Conservation (phyloP, 2,888 invertebrate species). For the Exephanes ischioxanthus region DNA sequence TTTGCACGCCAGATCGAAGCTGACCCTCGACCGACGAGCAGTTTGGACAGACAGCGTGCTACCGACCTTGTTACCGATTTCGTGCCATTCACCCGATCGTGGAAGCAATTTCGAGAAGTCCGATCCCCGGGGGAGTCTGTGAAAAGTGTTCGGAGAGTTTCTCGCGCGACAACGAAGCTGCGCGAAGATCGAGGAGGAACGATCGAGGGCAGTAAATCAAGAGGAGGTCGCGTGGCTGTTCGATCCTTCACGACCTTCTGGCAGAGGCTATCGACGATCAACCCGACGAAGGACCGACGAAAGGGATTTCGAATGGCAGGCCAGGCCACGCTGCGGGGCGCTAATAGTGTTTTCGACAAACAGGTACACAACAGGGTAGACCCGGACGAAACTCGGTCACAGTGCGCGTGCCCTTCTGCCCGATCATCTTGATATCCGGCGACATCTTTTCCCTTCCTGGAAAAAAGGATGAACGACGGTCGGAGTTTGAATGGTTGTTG, state of each 20-base stretch:
- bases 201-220: conserved; percentile 61
- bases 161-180: background rate
- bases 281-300: conserved; percentile 62
- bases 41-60: conserved; percentile 26
- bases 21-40: conserved; percentile 23
- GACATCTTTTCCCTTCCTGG: conserved; percentile 2
- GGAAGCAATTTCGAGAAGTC: background rate
- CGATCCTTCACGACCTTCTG: conserved; percentile 37
- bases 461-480: background rate
- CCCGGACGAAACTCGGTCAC: conserved; percentile 28
- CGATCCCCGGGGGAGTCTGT: background rate
- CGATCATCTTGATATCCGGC: conserved; percentile 11
- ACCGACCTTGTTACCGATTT: conserved; percentile 32
- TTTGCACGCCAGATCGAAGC: conserved; percentile 2
- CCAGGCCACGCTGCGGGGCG: conserved; percentile 70
- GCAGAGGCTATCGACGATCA: background rate
- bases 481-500: background rate
- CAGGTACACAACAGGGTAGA: conserved; percentile 71
- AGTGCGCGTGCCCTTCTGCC: conserved; percentile 21
- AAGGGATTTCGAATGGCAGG: conserved; percentile 63
- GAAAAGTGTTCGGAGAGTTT: background rate
- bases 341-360: conserved; percentile 78
- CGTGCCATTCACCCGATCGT: background rate
- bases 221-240: conserved; percentile 56
- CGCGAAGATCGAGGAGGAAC: conserved; percentile 16